These are phyloP conservation scores for Orussus abietinus DNA, from an alignment of 1,140 invertebrate genomes.

Conservation along the genomic window DNA sequence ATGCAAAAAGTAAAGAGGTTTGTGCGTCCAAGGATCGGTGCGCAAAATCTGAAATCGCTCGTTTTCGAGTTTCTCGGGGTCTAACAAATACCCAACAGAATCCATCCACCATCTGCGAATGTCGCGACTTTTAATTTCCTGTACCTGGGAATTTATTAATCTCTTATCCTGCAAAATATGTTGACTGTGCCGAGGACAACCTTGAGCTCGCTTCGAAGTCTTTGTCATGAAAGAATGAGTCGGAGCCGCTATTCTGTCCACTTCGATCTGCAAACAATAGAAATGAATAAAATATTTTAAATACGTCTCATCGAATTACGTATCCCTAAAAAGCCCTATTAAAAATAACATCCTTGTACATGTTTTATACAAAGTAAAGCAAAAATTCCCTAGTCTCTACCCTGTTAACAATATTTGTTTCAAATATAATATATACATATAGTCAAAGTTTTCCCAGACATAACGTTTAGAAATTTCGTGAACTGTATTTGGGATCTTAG, in stretches of 20 bases:
- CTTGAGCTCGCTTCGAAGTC: conserved; percentile 5
- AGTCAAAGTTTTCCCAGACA: too few species aligned
- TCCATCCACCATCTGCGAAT: conserved; percentile 39
- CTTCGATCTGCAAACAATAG: conserved; percentile 31
- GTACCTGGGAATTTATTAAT: conserved; percentile 21
- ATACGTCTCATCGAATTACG: too few species aligned
- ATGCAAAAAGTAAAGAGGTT: conserved; percentile 29
- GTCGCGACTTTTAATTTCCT: conserved; percentile 25
- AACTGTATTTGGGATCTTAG: too few species aligned
- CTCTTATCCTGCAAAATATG: conserved; percentile 23
- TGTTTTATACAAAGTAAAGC: too few species aligned
- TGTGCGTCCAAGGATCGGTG: conserved; percentile 31
- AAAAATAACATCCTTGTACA: too few species aligned
- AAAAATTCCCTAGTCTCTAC: too few species aligned
- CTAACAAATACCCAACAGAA: conserved; percentile 25
- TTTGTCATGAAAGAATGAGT: conserved; percentile 49
- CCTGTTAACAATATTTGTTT: too few species aligned
- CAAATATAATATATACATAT: too few species aligned
- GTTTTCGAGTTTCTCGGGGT: conserved; percentile 15
- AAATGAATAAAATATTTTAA: conserved; percentile 6
- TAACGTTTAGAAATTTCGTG: too few species aligned
- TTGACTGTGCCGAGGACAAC: conserved; percentile 34
- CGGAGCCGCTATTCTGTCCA: conserved; percentile 53
- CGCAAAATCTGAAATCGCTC: conserved; percentile 28
- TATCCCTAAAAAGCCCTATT: too few species aligned